Evolutionary conservation across 2,113 vertebrate genomes (phyloP).

Genomic region (Vulpes vulpes): DNA sequence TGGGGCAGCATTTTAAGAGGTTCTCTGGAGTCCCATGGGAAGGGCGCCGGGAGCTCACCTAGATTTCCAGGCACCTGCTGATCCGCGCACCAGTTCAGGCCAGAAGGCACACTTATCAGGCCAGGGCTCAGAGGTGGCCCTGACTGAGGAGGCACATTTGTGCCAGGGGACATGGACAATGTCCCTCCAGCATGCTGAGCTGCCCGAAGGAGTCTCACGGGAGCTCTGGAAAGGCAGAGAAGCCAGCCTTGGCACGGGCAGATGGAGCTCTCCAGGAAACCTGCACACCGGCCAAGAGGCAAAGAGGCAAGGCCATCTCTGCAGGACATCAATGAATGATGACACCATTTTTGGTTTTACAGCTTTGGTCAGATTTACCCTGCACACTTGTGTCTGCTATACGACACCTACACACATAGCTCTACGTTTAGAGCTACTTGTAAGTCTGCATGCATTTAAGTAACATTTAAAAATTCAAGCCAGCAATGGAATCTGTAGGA

Average conservation of each 20-base stretch:
- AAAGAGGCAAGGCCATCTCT: too few relatives aligned
- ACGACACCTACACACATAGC: neutral
- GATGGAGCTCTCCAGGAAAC: fast-evolving
- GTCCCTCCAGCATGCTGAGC: fast-evolving
- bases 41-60: too few relatives aligned
- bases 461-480: neutral
- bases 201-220: fast-evolving
- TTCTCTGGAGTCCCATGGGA: too few relatives aligned
- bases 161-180: neutral
- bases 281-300: neutral
- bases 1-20: neutral
- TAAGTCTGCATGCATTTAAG: too few relatives aligned
- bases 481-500: fast-evolving
- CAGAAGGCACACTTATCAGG: neutral
- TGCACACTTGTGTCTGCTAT: fast-evolving
- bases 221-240: neutral
- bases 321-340: neutral
- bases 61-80: fast-evolving
- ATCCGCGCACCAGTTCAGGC: fast-evolving
- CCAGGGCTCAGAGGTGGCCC: neutral
- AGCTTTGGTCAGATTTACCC: neutral
- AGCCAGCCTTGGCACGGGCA: fast-evolving
- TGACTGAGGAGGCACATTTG: neutral
- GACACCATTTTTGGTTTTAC: fast-evolving
- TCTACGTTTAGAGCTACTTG: neutral